phyloP scores from a whole-genome alignment of 2,113 vertebrate species.

The Bathybates hornii region DNA sequence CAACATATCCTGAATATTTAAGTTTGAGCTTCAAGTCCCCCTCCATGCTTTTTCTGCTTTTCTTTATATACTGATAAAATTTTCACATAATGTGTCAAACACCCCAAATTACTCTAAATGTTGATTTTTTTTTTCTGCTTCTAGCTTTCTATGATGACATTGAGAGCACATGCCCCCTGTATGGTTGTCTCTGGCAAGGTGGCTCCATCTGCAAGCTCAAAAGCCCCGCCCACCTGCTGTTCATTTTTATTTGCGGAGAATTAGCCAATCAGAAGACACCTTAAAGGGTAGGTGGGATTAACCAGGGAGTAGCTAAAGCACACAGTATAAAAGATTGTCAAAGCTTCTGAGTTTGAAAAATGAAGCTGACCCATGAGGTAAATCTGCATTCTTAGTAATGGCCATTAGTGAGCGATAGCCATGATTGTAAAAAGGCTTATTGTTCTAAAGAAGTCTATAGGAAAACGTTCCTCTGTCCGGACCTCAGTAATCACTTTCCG shows the following conservation, averaged over 20 bases:
- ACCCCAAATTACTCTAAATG: background rate
- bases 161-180: background rate
- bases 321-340: background rate
- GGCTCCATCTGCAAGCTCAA: background rate
- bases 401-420: background rate
- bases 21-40: background rate
- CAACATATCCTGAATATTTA: background rate
- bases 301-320: background rate
- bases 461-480: background rate
- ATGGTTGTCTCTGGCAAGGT: background rate
- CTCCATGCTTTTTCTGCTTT: background rate
- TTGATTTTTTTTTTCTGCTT: rapidly evolving
- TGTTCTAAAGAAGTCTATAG: background rate
- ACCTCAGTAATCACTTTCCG: background rate
- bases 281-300: background rate
- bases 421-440: background rate
- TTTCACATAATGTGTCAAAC: background rate
- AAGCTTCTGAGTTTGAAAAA: background rate
- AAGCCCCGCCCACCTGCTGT: background rate
- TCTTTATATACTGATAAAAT: background rate
- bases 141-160: background rate
- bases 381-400: background rate
- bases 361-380: background rate
- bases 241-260: background rate
- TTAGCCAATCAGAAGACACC: background rate